A percentile compares a stretch with the other conserved stretches of the same genome.
Evolutionary conservation across 2,113 vertebrate species (phyloP).

Genomic region (Lophura nycthemera): DNA sequence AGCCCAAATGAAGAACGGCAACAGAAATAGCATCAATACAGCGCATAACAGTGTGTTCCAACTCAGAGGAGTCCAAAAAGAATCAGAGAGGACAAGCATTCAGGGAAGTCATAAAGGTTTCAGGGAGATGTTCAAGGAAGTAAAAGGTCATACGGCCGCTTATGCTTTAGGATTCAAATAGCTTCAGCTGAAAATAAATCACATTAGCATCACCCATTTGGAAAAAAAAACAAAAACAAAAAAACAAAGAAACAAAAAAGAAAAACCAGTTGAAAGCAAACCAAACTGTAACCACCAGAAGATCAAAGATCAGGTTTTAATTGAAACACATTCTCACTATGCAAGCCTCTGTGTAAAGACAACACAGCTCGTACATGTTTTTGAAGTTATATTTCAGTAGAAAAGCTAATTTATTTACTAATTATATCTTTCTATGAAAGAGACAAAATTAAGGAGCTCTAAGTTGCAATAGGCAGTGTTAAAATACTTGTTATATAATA

Average conservation of each 20-base stretch:
- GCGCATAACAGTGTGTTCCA: not conserved
- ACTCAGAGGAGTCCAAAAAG: constrained; percentile 7
- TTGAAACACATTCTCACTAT: constrained; percentile 44
- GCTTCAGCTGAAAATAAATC: not conserved
- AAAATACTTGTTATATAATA: constrained; percentile 74
- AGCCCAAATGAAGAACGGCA: not conserved
- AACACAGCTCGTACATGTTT: constrained; percentile 66
- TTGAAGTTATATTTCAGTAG: constrained; percentile 75
- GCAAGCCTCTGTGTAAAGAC: constrained; percentile 55
- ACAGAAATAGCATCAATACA: not conserved
- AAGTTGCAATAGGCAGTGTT: constrained; percentile 69
- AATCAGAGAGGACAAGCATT: not conserved
- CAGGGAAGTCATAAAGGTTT: not conserved
- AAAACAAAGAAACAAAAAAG: not conserved
- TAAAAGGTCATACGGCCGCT: not conserved
- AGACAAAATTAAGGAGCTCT: constrained; percentile 70
- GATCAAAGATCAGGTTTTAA: constrained; percentile 72
- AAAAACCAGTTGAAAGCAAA: constrained; percentile 20
- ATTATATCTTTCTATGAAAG: constrained; percentile 74
- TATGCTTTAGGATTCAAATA: not conserved
- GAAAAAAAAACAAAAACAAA: not conserved
- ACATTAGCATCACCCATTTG: not conserved
- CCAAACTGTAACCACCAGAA: constrained; percentile 34
- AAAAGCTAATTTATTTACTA: constrained; percentile 78
- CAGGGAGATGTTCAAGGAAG: not conserved